Evolutionary conservation across 2,888 invertebrate species (phyloP).

Genomic region (Alcis repandata): DNA sequence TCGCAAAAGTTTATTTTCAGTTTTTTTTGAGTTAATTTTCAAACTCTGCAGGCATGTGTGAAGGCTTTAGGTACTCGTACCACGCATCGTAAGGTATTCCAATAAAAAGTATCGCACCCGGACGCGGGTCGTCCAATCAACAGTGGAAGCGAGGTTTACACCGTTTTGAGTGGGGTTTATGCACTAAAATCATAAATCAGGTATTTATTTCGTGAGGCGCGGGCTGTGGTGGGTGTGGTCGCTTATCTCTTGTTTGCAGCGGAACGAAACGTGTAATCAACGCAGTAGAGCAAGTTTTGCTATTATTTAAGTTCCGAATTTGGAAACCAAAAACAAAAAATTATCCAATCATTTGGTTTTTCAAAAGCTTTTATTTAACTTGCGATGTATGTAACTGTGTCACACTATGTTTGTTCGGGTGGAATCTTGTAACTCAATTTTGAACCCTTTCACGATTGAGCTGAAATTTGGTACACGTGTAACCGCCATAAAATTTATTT

Average conservation of each 20-base stretch:
- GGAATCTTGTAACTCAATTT: too few species aligned
- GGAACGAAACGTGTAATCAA: conserved; percentile 50
- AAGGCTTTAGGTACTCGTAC: conserved; percentile 8
- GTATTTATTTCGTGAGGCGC: conserved; percentile 80
- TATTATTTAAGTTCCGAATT: neutral
- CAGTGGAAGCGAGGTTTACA: conserved; percentile 47
- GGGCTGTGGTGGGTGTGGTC: conserved; percentile 73
- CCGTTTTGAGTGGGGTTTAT: conserved; percentile 53
- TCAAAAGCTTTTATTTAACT: too few species aligned
- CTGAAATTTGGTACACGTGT: too few species aligned
- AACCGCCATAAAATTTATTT: too few species aligned
- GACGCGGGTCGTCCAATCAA: conserved; percentile 62
- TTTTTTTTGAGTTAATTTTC: too few species aligned
- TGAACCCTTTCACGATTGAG: too few species aligned
- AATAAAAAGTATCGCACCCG: conserved; percentile 50
- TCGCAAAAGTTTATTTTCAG: neutral
- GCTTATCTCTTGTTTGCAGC: conserved; percentile 84
- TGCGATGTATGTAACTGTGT: too few species aligned
- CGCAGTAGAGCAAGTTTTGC: conserved; percentile 8
- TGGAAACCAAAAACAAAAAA: too few species aligned
- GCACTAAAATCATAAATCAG: conserved; percentile 81
- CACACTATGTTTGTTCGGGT: too few species aligned
- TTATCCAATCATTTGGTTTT: too few species aligned
- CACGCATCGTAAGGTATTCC: conserved; percentile 34
- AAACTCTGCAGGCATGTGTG: neutral